Evolutionary conservation across 2,797 vertebrate species (phyloP).

Genomic region (Australoheros facetus): DNA sequence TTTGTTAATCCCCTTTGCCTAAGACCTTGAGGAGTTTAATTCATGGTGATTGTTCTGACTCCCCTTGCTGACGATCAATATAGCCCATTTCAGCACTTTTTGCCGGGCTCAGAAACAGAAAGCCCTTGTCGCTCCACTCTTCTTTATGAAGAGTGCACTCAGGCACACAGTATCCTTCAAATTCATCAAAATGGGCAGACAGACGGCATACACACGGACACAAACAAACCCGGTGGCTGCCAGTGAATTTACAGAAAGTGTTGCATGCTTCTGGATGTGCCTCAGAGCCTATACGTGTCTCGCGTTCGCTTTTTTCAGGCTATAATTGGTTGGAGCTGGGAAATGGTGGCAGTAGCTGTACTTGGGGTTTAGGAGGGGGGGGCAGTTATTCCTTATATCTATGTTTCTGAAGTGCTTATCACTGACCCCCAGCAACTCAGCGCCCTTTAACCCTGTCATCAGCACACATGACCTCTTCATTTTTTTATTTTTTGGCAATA

Average conservation of each 20-base stretch:
- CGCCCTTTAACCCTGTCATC: conserved; percentile 71
- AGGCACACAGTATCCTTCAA: conserved; percentile 57
- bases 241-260: conserved; percentile 27
- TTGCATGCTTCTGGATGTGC: conserved; percentile 30
- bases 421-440: conserved; percentile 67
- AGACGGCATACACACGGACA: not conserved
- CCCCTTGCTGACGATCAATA: conserved; percentile 72
- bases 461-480: conserved; percentile 56
- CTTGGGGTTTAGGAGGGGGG: conserved; percentile 4
- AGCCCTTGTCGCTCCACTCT: conserved; percentile 42
- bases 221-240: conserved; percentile 15
- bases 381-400: conserved; percentile 46
- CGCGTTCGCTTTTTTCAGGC: conserved; percentile 17
- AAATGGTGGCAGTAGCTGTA: conserved; percentile 23
- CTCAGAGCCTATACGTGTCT: conserved; percentile 3
- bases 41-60: conserved; percentile 78
- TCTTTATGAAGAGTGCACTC: conserved; percentile 45
- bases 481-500: conserved; percentile 34
- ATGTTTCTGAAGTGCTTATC: conserved; percentile 69
- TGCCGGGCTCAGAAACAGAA: conserved; percentile 43
- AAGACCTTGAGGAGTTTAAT: conserved; percentile 81
- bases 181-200: conserved; percentile 56
- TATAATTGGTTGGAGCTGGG: conserved; percentile 47
- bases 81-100: conserved; percentile 71
- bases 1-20: conserved; percentile 76